phyloP scores from a whole-genome alignment of 2,888 invertebrate species.

The Conistra vaccinii region DNA sequence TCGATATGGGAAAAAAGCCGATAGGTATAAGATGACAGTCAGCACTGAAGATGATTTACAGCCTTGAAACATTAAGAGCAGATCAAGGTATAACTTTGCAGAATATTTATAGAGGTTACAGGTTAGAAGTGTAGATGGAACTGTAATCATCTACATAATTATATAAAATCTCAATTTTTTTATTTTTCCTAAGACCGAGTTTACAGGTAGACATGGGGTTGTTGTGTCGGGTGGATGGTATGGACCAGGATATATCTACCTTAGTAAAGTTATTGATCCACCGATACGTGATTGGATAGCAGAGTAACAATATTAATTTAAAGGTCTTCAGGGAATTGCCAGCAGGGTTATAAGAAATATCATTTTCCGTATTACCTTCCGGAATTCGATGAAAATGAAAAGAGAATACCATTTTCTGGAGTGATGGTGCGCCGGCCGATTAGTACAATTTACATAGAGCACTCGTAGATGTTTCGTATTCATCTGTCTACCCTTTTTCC shows the following conservation, averaged over 20 bases:
- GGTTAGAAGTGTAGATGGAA: neutral
- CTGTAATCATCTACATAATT: neutral
- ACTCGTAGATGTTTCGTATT: neutral
- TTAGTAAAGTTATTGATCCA: slow-evolving; percentile 34
- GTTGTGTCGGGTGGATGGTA: neutral
- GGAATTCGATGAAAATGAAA: neutral
- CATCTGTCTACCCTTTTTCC: neutral
- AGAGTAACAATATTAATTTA: slow-evolving; percentile 39
- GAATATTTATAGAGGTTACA: neutral
- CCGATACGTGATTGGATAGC: slow-evolving; percentile 42
- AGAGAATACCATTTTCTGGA: neutral
- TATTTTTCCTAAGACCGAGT: neutral
- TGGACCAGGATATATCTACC: neutral
- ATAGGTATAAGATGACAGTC: neutral
- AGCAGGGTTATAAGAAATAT: slow-evolving; percentile 15
- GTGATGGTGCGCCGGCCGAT: neutral
- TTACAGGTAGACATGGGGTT: neutral
- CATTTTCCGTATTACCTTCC: slow-evolving; percentile 11
- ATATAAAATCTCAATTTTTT: neutral
- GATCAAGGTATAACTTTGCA: neutral
- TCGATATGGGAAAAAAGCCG: neutral
- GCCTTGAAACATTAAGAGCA: neutral
- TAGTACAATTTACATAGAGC: neutral
- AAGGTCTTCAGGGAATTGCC: slow-evolving; percentile 20
- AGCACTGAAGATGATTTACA: neutral